phyloP scores from a whole-genome alignment of 37 sponge, comb jelly and placozoan species.

The Lycopodina hypogea region DNA sequence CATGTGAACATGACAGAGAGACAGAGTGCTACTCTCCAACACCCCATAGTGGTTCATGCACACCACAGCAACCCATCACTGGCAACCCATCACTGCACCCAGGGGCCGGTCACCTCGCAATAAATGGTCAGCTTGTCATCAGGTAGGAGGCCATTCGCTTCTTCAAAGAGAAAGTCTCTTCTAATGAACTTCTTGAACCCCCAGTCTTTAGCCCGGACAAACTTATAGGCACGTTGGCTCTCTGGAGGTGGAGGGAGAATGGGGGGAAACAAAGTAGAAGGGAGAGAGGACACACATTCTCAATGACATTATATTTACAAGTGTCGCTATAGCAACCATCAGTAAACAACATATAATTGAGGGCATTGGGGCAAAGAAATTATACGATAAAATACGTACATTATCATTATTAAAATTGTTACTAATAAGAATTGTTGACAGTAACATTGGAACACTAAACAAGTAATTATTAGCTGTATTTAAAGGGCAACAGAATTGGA shows the following conservation, averaged over 20 bases:
- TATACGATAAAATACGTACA: no score
- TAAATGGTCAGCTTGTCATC: constrained; percentile 93
- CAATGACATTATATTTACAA: neutral
- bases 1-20: no score
- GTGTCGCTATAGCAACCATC: neutral
- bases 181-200: constrained; percentile 99
- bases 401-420: neutral
- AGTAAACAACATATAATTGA: neutral
- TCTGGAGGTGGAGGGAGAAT: constrained; percentile 43
- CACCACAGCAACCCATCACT: no score
- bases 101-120: constrained; percentile 96
- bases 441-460: neutral
- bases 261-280: neutral
- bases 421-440: neutral
- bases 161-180: constrained; percentile 96
- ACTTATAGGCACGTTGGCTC: constrained; percentile 95
- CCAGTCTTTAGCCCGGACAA: constrained; percentile 99
- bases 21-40: no score
- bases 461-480: neutral
- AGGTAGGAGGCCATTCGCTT: constrained; percentile 92
- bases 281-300: neutral
- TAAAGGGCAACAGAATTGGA: neutral
- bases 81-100: no score
- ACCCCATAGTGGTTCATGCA: no score
- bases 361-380: neutral